These are phyloP conservation scores for Myathropa florea DNA, from an alignment of 2,888 invertebrate genomes.

Conservation along the genomic window DNA sequence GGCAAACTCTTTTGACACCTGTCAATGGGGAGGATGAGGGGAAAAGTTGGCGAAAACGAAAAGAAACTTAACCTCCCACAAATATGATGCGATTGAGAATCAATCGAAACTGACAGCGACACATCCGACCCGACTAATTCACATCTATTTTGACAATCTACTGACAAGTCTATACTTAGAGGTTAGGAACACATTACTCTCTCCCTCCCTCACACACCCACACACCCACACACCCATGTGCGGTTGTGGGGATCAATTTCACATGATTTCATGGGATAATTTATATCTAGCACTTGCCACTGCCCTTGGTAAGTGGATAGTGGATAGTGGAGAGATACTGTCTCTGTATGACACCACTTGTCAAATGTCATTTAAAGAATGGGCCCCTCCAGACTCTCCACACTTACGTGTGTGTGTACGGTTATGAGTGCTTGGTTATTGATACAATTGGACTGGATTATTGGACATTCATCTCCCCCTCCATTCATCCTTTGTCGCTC, in stretches of 20 bases:
- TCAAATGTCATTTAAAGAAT: constrained; percentile 65
- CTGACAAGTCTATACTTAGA: neutral
- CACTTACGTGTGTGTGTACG: neutral
- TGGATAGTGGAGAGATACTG: neutral
- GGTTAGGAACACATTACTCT: too few relatives aligned
- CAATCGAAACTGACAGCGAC: neutral
- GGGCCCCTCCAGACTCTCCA: constrained; percentile 22
- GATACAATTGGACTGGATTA: constrained; percentile 49
- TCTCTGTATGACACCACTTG: constrained; percentile 25
- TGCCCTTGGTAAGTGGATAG: constrained; percentile 26
- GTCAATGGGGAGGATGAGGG: neutral
- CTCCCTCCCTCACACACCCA: neutral
- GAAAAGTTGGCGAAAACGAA: neutral
- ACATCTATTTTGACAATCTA: neutral
- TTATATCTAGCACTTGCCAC: constrained; percentile 37
- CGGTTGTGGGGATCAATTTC: constrained; percentile 19
- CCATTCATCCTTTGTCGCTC: constrained; percentile 23
- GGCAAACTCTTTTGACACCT: neutral
- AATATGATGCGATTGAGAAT: neutral
- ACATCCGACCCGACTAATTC: neutral
- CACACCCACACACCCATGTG: neutral
- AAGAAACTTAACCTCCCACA: neutral
- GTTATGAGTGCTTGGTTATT: constrained; percentile 49
- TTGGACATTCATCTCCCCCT: constrained; percentile 46
- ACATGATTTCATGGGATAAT: constrained; percentile 37